Percentiles rank a stretch among this genome's conserved stretches.
Conservation (phyloP, 2,888 invertebrate species). For the Ashinkailepas kermadecensis region DNA sequence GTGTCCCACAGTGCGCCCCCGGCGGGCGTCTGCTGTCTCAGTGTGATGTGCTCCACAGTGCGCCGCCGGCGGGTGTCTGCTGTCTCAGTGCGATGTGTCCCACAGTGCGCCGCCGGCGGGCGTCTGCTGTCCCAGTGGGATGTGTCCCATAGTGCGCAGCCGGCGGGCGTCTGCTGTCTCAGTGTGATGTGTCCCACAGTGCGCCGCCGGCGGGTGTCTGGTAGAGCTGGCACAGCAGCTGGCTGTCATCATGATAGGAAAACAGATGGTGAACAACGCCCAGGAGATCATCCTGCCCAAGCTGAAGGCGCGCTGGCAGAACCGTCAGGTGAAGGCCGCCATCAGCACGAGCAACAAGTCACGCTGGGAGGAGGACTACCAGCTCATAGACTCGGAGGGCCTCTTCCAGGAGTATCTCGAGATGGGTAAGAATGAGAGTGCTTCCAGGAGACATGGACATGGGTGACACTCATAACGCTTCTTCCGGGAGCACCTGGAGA, state of each 20-base stretch:
- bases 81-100: neutral
- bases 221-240: conserved; percentile 51
- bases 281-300: conserved; percentile 51
- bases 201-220: conserved; percentile 51
- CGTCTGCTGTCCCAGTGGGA: neutral
- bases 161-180: neutral
- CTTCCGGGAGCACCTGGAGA: no score
- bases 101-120: conserved; percentile 42
- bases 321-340: conserved; percentile 35
- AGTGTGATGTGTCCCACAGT: conserved; percentile 40
- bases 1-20: conserved; percentile 42
- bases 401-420: conserved; percentile 53
- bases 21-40: neutral
- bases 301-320: conserved; percentile 47
- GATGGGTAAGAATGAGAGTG: conserved; percentile 43
- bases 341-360: conserved; percentile 36
- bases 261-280: conserved; percentile 52
- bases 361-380: conserved; percentile 50
- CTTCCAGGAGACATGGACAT: no score
- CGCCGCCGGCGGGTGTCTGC: conserved; percentile 31
- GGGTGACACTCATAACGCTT: no score
- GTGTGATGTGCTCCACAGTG: conserved; percentile 41
- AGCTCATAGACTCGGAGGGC: conserved; percentile 49
- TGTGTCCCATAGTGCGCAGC: conserved; percentile 42
- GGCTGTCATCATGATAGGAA: conserved; percentile 53